These are phyloP conservation scores for Tricholauxania praeusta DNA, from an alignment of 2,888 invertebrate genomes.

Conservation along the genomic window DNA sequence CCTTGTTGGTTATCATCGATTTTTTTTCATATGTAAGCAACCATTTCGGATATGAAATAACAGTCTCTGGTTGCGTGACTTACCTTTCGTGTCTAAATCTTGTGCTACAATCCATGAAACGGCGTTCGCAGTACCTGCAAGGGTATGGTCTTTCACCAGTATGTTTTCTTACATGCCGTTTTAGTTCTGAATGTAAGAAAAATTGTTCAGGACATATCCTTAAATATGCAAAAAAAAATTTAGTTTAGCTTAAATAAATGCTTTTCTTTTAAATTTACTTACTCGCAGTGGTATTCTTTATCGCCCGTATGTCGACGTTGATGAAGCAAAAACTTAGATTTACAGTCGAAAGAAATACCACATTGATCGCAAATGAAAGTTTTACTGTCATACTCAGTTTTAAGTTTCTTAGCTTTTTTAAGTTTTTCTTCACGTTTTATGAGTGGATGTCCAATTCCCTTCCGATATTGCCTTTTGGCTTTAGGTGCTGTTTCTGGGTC, in stretches of 20 bases:
- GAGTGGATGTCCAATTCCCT: no score
- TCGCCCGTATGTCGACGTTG: constrained; percentile 59
- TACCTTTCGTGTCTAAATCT: constrained; percentile 37
- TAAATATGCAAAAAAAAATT: neutral
- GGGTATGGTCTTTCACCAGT: constrained; percentile 45
- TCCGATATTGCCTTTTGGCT: no score
- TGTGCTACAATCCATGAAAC: constrained; percentile 42
- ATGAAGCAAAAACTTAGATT: constrained; percentile 58
- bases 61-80: no score
- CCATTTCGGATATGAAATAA: no score
- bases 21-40: no score
- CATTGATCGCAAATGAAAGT: constrained; percentile 60
- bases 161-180: constrained; percentile 41
- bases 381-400: constrained; percentile 15
- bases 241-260: no score
- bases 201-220: constrained; percentile 40
- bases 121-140: constrained; percentile 37
- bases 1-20: no score
- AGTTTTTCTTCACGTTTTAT: neutral
- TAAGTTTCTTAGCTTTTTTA: constrained; percentile 28
- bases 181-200: constrained; percentile 38
- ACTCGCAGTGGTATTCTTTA: constrained; percentile 61
- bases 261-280: constrained; percentile 34
- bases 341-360: constrained; percentile 56
- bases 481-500: no score